Conservation (phyloP, 2,797 vertebrate species). For the Hydrophis major region DNA sequence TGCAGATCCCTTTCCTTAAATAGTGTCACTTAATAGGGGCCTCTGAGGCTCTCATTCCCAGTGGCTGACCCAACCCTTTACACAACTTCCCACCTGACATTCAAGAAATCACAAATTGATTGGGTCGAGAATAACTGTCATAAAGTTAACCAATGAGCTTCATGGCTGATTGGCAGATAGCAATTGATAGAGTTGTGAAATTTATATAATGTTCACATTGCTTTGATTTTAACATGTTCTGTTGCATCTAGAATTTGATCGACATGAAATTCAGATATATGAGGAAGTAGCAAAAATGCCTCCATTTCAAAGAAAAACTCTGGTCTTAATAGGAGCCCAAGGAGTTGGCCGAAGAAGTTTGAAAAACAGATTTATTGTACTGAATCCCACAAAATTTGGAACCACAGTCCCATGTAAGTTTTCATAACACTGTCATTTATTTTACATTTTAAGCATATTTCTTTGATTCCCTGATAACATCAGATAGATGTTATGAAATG, state of each 20-base stretch:
- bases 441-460: neutral
- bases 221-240: constrained; percentile 28
- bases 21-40: neutral
- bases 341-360: constrained; percentile 95
- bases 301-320: constrained; percentile 95
- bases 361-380: constrained; percentile 94
- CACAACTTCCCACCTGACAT: neutral
- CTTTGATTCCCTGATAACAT: neutral
- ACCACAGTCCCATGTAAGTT: constrained; percentile 97
- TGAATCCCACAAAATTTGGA: constrained; percentile 91
- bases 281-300: constrained; percentile 98
- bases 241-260: constrained; percentile 88
- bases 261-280: constrained; percentile 97
- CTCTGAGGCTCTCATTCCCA: neutral
- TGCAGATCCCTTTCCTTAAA: neutral
- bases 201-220: neutral
- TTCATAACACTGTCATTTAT: neutral
- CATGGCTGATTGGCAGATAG: neutral
- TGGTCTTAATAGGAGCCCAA: constrained; percentile 96
- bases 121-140: neutral
- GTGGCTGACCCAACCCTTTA: neutral
- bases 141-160: neutral
- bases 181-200: neutral
- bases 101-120: neutral
- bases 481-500: neutral